Evolutionary conservation across 2,888 invertebrate species (phyloP).

Genomic region (Caenorhabditis becei): DNA sequence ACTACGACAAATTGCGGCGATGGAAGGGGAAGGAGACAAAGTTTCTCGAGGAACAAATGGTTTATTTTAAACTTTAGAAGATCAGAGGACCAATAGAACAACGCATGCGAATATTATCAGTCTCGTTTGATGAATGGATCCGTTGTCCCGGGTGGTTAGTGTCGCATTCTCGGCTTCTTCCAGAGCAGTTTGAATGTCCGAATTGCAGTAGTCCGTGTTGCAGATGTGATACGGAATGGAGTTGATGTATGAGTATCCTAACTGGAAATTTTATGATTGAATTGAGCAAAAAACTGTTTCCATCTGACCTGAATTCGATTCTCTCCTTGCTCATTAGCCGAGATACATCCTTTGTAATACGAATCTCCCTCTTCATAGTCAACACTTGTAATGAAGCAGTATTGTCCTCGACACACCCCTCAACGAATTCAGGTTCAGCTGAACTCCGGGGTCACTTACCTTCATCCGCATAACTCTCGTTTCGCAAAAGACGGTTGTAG

Average conservation of each 20-base stretch:
- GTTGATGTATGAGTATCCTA: slow-evolving; percentile 28
- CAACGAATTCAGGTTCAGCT: neutral
- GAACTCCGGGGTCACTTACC: neutral
- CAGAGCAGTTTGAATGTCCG: slow-evolving; percentile 21
- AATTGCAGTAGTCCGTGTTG: slow-evolving; percentile 33
- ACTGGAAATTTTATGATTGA: slow-evolving; percentile 7
- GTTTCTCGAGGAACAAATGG: too few species aligned
- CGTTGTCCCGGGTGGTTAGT: neutral
- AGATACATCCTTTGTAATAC: slow-evolving; percentile 38
- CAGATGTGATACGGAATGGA: slow-evolving; percentile 29
- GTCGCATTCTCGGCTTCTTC: slow-evolving; percentile 20
- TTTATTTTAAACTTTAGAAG: too few species aligned
- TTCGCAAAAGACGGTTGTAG: neutral
- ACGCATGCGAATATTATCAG: too few species aligned
- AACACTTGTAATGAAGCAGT: slow-evolving; percentile 8
- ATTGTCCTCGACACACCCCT: slow-evolving; percentile 29
- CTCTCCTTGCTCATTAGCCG: slow-evolving; percentile 22
- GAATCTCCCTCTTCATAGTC: too few species aligned
- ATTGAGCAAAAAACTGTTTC: neutral
- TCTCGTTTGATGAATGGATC: too few species aligned
- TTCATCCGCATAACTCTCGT: slow-evolving; percentile 17
- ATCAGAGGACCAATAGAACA: neutral
- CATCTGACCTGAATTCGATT: neutral
- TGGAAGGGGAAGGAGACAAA: neutral
- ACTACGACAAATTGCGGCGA: slow-evolving; percentile 1